Base-by-base conservation (phyloP, 2,113 vertebrate species). In the Hemichromis elongatus region DNA sequence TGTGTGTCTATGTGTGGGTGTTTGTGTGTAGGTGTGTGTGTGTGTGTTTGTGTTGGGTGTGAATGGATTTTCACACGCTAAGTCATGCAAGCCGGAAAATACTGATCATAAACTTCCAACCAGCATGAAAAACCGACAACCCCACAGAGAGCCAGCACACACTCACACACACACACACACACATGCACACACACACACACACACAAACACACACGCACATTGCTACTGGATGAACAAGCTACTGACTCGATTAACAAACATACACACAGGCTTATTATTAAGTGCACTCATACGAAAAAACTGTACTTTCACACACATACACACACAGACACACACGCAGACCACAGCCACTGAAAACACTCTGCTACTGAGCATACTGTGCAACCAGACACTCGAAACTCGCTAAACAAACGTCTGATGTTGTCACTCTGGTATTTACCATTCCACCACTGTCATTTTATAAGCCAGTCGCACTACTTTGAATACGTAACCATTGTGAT, bases 31-130 rank as follows among this genome's bases (percentile, higher is more conserved):
- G 19, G 28, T 61, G 82, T 80, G 61, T 85, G 50, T 78, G 73
- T 81, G 81, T 89, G 81, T 90, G 91, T 94, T 90, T 93, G 87
- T 88, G 84, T 94, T 96, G 94, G 93, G 94, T 96, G 94, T 95
- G 94, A 96, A 95, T 95, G 90, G 91, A 95, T 95, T 95, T 95
- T 96, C 94, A 95, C 94, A 95, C 94, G 88, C 88, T 95, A 93
- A 96, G 94, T 95, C 94, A 95, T 94, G 94, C 94, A 91, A 94
- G 92, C 94, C 94, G 95, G 95, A 96, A 96, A 96, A 96, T 96
- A 96, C 93, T 94, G 94, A 95, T 96, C 95, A 96, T 96, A 95
- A 95, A 96, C 95, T 92, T 94, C 93, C 94, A 95, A 95, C 87
- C 89, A 90, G 91, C 92, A 92, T 93, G 89, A 94, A 93, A 92